phyloP scores from a whole-genome alignment of 2,888 invertebrate species.

The Torymus texanus region DNA sequence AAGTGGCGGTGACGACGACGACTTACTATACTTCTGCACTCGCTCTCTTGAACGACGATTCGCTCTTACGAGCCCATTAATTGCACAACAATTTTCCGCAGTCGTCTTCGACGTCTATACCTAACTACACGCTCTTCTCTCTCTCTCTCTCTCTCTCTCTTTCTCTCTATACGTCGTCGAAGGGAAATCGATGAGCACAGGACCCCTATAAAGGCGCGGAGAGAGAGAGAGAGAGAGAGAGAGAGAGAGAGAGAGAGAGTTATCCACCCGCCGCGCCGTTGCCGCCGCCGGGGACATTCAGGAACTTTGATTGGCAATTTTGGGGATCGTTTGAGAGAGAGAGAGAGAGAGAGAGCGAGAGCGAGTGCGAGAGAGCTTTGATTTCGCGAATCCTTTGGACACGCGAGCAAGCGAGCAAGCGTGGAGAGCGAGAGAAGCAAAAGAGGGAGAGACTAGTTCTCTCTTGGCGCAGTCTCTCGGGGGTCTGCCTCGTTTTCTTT shows the following conservation, averaged over 20 bases:
- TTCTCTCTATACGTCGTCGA: background rate
- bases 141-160: background rate
- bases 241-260: no score
- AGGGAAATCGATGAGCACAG: background rate
- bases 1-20: no score
- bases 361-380: constrained; percentile 1
- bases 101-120: no score
- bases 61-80: no score
- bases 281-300: no score
- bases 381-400: constrained; percentile 30
- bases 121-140: background rate
- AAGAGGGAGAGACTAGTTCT: constrained; percentile 15
- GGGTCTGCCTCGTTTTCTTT: constrained; percentile 25
- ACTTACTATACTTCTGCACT: no score
- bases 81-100: no score
- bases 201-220: background rate
- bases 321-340: constrained; percentile 24
- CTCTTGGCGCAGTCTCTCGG: constrained; percentile 13
- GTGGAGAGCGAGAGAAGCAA: no score
- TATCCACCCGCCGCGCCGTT: no score
- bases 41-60: no score
- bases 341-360: background rate
- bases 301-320: constrained; percentile 47
- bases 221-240: background rate
- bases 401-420: background rate